Conservation (phyloP, 2,797 vertebrate species). For the Myotis findleyi region DNA sequence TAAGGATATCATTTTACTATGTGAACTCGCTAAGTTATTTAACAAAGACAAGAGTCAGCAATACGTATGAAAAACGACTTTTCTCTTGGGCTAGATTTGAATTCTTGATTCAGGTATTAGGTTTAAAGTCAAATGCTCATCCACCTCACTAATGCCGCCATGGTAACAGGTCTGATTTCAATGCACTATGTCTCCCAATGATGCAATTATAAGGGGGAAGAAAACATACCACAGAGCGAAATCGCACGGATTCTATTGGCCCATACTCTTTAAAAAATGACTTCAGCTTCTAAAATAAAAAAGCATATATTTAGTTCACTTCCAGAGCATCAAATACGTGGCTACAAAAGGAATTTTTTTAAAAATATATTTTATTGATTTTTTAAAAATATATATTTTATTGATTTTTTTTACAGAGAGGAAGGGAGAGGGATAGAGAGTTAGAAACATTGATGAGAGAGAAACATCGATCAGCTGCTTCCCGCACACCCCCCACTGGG, state of each 20-base stretch:
- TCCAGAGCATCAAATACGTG: background rate
- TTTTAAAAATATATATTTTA: too few relatives aligned
- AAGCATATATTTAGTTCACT: background rate
- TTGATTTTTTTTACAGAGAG: too few relatives aligned
- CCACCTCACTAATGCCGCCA: background rate
- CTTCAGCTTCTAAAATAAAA: constrained; percentile 89
- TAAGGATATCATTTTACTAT: background rate
- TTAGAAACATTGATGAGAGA: too few relatives aligned
- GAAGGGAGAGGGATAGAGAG: too few relatives aligned
- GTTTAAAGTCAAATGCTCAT: background rate
- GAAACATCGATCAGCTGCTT: too few relatives aligned
- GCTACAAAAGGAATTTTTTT: background rate
- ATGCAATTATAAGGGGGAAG: background rate
- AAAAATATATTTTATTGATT: too few relatives aligned
- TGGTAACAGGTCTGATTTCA: background rate
- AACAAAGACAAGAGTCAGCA: background rate
- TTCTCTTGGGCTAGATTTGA: background rate
- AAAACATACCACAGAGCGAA: constrained; percentile 94
- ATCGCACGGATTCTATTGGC: constrained; percentile 93
- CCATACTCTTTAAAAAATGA: constrained; percentile 92
- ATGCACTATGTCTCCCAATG: background rate
- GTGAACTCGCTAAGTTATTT: background rate
- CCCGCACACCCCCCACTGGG: too few relatives aligned
- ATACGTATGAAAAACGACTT: background rate
- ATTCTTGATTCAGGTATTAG: background rate